phyloP scores from a whole-genome alignment of 2,113 vertebrate species.

The Rynchops niger region DNA sequence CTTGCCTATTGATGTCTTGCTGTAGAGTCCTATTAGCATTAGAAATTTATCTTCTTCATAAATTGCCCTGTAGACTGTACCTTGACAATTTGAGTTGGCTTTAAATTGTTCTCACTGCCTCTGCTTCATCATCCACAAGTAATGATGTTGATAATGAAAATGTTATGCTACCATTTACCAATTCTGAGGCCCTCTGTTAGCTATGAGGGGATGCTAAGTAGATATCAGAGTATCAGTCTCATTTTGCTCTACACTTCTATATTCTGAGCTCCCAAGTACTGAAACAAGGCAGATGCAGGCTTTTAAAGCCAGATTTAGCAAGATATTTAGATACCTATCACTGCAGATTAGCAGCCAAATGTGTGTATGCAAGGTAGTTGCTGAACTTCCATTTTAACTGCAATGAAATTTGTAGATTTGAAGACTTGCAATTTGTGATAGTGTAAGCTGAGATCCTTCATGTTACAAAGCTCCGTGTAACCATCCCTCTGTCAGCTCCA shows the following conservation, averaged over 20 bases:
- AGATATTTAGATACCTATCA: neutral
- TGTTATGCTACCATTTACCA: slow-evolving; percentile 26
- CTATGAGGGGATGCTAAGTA: neutral
- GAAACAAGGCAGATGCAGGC: neutral
- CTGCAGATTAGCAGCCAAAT: neutral
- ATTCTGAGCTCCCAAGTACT: neutral
- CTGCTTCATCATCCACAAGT: slow-evolving; percentile 35
- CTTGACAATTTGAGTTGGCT: neutral
- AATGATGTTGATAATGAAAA: slow-evolving; percentile 55
- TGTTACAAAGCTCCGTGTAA: neutral
- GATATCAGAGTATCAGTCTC: neutral
- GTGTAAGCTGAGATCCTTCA: neutral
- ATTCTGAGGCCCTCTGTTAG: neutral
- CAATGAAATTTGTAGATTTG: neutral
- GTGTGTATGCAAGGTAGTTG: neutral
- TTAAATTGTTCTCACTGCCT: slow-evolving; percentile 44
- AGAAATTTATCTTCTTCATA: slow-evolving; percentile 17
- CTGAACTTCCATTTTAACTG: neutral
- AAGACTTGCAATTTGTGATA: neutral
- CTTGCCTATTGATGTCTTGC: neutral
- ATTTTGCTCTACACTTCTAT: neutral
- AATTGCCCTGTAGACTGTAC: neutral
- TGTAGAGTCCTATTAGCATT: neutral
- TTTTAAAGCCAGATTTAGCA: neutral
- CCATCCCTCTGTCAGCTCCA: neutral